Percentiles rank a stretch among this genome's conserved stretches.
These are phyloP conservation scores for Montifringilla adamsi DNA, from an alignment of 2,113 vertebrate genomes.

Conservation along the genomic window DNA sequence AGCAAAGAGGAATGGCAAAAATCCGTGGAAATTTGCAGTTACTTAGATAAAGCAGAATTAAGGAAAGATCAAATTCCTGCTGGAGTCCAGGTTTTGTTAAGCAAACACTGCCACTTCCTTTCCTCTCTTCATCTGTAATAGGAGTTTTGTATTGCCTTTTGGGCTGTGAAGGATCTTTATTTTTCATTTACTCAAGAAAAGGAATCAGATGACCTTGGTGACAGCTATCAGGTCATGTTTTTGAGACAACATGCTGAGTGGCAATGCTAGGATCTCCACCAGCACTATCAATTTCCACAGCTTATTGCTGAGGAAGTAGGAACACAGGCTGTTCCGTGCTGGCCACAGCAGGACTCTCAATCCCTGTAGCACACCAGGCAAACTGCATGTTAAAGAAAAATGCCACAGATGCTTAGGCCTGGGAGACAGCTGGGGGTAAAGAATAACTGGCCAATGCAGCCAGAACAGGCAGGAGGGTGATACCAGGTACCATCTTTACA, in stretches of 20 bases:
- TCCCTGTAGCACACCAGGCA: neutral
- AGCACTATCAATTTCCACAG: neutral
- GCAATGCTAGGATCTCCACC: neutral
- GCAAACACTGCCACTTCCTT: neutral
- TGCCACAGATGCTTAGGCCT: neutral
- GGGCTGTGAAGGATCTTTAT: neutral
- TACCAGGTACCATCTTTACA: neutral
- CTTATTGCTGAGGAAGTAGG: neutral
- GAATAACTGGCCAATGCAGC: neutral
- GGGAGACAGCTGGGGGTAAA: neutral
- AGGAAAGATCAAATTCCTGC: neutral
- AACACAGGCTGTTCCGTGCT: fast-evolving
- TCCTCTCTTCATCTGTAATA: neutral
- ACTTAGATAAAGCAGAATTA: neutral
- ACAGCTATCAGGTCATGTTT: neutral
- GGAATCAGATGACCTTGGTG: neutral
- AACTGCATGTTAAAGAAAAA: neutral
- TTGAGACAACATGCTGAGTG: neutral
- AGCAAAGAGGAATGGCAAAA: neutral
- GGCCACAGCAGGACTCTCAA: neutral
- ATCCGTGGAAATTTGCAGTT: neutral
- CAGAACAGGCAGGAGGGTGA: neutral
- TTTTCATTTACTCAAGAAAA: neutral
- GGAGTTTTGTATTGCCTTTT: neutral
- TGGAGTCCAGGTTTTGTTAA: neutral